Base-by-base conservation (phyloP, 2,888 invertebrate genomes). In the Linnaemya tessellans region DNA sequence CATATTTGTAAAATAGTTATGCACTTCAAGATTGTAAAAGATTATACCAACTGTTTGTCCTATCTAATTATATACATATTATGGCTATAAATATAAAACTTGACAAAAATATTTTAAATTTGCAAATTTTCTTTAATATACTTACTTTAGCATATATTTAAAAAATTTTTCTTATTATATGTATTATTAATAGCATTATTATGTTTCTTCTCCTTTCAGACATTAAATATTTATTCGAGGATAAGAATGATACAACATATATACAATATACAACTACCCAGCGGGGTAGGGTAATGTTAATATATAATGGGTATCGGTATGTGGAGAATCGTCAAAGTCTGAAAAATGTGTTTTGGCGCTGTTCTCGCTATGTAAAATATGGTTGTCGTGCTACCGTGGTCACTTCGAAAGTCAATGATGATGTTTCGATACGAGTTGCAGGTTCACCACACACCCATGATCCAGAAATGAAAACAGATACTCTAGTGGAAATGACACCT, bases 271-370 rank as follows among this genome's bases (percentile, higher is more conserved):
- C 93, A 30, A 92, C 92, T 68, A 93, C 93, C 1, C 93, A 93
- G 84, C 89, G 93, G 0, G 93, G 93, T 2, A 90, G 93, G 3
- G 90, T 91, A 0, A 93, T 93, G 93, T 87, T 93, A 58, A 90
- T 92, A 22, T 92, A 92, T 86, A 91, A 91, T 65, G 93, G 93
- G 0, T 93, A 92, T 86, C 89, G 92, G 65, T 93, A 92, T 84
- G 93, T 93, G 9, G 92, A 92, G 43, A 93, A 93, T 87, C 90
- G 92, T 0, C 92, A 93, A 87, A 92, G 92, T 60, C 89, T 90
- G 43, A 93, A 92, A 78, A 92, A 93, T 74, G 91, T 92, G 62
- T 93, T 93, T 86, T 93, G 93, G 93, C 90, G 93, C 4, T 93
- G 93, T 84, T 92, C 92, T 0, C 90, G 92, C 22, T 93, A 93